phyloP scores from a whole-genome alignment of 1,140 invertebrate genomes.

The Diorhabda carinulata region DNA sequence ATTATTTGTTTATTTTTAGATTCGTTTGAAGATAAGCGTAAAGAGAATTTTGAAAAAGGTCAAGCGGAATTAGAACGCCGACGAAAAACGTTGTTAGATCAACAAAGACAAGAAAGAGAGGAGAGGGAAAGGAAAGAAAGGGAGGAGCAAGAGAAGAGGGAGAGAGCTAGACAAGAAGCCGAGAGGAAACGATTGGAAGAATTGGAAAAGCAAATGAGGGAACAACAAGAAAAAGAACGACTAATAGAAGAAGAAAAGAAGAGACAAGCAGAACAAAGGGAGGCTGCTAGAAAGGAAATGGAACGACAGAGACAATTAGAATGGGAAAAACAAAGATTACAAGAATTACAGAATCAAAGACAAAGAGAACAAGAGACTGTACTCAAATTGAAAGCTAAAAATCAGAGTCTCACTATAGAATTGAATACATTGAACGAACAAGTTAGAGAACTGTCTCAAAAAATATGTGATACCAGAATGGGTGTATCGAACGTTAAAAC shows the following conservation, averaged over 20 bases:
- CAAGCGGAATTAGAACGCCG: conserved; percentile 94
- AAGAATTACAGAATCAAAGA: conserved; percentile 79
- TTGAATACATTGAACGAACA: conserved; percentile 63
- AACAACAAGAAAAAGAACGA: conserved; percentile 77
- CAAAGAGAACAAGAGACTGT: conserved; percentile 87
- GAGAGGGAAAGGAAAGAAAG: conserved; percentile 88
- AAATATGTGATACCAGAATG: conserved; percentile 82
- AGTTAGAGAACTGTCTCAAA: conserved; percentile 80
- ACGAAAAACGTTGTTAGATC: conserved; percentile 78
- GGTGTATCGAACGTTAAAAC: conserved; percentile 89
- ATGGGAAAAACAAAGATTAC: conserved; percentile 89
- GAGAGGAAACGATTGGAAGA: conserved; percentile 64
- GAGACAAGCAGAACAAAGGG: conserved; percentile 72
- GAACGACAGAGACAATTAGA: conserved; percentile 92
- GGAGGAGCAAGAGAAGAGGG: conserved; percentile 80
- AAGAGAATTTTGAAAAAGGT: conserved; percentile 97
- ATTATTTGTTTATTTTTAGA: conserved; percentile 49
- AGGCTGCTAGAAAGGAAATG: conserved; percentile 81
- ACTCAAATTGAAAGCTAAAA: conserved; percentile 83
- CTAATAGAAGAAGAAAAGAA: conserved; percentile 68
- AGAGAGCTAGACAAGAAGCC: conserved; percentile 66
- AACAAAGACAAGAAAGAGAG: conserved; percentile 79
- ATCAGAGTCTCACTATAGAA: conserved; percentile 81
- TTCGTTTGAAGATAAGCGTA: conserved; percentile 94
- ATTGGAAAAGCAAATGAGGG: conserved; percentile 69